A percentile compares a stretch with the other conserved stretches of the same genome.
Evolutionary conservation across 2,888 invertebrate species (phyloP).

Genomic region (Nesidiocoris tenuis): DNA sequence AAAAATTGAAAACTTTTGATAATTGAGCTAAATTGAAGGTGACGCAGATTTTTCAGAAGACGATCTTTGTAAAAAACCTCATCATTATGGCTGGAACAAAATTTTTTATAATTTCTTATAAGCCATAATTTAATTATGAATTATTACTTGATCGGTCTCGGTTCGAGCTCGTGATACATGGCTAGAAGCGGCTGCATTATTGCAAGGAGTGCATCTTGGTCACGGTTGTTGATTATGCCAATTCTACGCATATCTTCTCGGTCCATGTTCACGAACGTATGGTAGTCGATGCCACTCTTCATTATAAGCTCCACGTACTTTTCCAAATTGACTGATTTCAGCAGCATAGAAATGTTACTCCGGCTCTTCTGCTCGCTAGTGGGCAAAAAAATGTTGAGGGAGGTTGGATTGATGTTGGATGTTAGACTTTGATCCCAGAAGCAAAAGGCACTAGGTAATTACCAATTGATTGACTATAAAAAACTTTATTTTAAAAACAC

Average conservation of each 20-base stretch:
- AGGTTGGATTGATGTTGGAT: too few species aligned
- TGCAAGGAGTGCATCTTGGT: constrained; percentile 14
- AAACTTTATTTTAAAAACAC: too few species aligned
- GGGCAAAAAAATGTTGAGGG: not conserved
- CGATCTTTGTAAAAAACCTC: too few species aligned
- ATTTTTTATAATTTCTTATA: too few species aligned
- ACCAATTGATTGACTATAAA: too few species aligned
- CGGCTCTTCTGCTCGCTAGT: not conserved
- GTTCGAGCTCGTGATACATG: constrained; percentile 14
- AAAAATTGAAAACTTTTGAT: not conserved
- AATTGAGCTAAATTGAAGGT: too few species aligned
- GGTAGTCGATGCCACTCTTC: constrained; percentile 12
- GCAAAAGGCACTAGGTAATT: too few species aligned
- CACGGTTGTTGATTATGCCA: constrained; percentile 11
- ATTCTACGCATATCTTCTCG: constrained; percentile 23
- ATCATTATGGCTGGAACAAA: too few species aligned
- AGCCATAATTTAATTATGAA: not conserved
- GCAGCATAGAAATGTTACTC: not conserved
- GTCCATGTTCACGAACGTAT: constrained; percentile 27
- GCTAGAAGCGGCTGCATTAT: not conserved
- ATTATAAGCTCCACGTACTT: constrained; percentile 14
- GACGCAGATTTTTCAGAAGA: too few species aligned
- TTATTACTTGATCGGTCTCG: constrained; percentile 2
- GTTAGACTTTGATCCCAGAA: too few species aligned
- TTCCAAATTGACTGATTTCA: not conserved